Evolutionary conservation across 2,888 invertebrate species (phyloP).

Genomic region (Stomorhina lunata): DNA sequence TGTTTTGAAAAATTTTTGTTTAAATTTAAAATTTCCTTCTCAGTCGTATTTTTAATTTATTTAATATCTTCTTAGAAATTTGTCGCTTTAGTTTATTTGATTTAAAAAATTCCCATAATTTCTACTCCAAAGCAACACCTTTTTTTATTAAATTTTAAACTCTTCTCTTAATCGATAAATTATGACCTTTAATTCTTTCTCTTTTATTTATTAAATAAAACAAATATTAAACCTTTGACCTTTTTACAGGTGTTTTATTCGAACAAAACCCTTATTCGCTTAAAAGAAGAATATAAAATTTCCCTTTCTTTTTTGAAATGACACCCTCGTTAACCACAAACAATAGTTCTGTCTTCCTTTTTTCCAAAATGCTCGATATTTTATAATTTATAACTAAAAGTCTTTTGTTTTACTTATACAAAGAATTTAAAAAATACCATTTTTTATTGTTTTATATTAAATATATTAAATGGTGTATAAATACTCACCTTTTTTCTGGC

Average conservation of each 20-base stretch:
- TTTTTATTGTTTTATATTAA: conserved; percentile 54
- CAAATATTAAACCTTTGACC: conserved; percentile 62
- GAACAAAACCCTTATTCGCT: conserved; percentile 15
- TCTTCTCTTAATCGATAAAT: conserved; percentile 56
- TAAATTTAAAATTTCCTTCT: background rate
- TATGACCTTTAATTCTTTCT: conserved; percentile 8
- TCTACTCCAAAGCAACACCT: conserved; percentile 46
- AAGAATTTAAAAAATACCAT: conserved; percentile 2
- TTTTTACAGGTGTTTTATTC: conserved; percentile 60
- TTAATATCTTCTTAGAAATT: conserved; percentile 44
- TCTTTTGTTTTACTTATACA: conserved; percentile 18
- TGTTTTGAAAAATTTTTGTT: too few species aligned
- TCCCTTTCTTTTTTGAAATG: background rate
- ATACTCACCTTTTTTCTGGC: conserved; percentile 56
- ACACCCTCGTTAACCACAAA: conserved; percentile 9
- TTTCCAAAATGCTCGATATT: conserved; percentile 29
- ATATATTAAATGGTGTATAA: conserved; percentile 51
- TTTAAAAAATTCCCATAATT: conserved; percentile 18
- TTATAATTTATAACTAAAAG: conserved; percentile 53
- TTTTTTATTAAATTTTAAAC: conserved; percentile 38
- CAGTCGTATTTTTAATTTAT: background rate
- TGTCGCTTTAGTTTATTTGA: conserved; percentile 48
- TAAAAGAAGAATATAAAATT: background rate
- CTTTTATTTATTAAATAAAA: background rate
- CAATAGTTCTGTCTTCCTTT: conserved; percentile 43